Evolutionary conservation across 2,888 invertebrate species (phyloP).

Genomic region (Unio delphinus): DNA sequence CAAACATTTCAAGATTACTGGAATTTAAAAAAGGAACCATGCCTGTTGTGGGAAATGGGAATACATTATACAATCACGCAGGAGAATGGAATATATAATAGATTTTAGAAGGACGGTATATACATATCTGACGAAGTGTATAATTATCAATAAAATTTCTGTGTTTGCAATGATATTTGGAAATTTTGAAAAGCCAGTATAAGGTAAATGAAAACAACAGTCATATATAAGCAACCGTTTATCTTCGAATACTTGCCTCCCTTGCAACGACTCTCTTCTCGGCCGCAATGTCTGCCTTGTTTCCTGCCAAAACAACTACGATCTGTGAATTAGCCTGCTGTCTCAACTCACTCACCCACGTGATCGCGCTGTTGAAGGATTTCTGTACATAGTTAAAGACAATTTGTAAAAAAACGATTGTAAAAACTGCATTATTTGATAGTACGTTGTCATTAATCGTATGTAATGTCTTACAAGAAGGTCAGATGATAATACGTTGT

Average conservation of each 20-base stretch:
- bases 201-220: neutral
- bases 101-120: neutral
- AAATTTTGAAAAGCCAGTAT: neutral
- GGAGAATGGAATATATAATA: no score
- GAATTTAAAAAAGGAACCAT: no score
- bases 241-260: conserved; percentile 36
- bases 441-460: no score
- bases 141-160: no score
- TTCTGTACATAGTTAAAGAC: conserved; percentile 76
- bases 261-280: conserved; percentile 49
- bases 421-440: no score
- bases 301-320: conserved; percentile 98
- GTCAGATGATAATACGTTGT: no score
- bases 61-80: no score
- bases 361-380: conserved; percentile 97
- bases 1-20: no score
- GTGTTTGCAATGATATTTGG: neutral
- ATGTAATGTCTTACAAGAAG: no score
- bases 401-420: conserved; percentile 6
- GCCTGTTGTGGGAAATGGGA: no score
- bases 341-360: conserved; percentile 99
- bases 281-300: conserved; percentile 95
- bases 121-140: no score
- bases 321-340: conserved; percentile 98
- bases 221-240: no score